A percentile compares a stretch with the other conserved stretches of the same genome.
These are phyloP conservation scores for Laodelphax striatellus DNA, from an alignment of 1,140 invertebrate species.

Conservation along the genomic window DNA sequence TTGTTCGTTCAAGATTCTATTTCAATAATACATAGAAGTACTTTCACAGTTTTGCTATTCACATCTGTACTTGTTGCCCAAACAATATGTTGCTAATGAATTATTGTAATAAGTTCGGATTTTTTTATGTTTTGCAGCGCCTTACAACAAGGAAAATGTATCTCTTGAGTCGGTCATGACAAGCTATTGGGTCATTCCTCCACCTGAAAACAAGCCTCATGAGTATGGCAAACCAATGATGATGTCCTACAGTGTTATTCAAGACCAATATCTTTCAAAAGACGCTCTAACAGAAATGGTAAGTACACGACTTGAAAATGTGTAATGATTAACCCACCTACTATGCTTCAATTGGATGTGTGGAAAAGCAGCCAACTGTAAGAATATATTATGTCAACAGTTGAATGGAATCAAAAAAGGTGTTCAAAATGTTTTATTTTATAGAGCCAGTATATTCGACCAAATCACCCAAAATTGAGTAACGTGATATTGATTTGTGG, in stretches of 20 bases:
- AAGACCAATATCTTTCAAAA: slow-evolving; percentile 69
- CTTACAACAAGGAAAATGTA: slow-evolving; percentile 67
- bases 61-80: too few species aligned
- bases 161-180: slow-evolving; percentile 69
- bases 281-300: slow-evolving; percentile 78
- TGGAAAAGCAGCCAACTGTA: too few species aligned
- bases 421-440: slow-evolving; percentile 6
- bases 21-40: too few species aligned
- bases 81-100: too few species aligned
- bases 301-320: slow-evolving; percentile 15
- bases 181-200: slow-evolving; percentile 89
- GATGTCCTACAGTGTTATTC: slow-evolving; percentile 70
- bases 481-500: too few species aligned
- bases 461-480: too few species aligned
- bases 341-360: too few species aligned
- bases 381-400: too few species aligned
- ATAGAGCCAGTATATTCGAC: background rate
- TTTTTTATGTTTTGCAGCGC: slow-evolving; percentile 48
- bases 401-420: too few species aligned
- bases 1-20: too few species aligned
- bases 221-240: slow-evolving; percentile 86
- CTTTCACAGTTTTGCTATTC: too few species aligned
- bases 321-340: too few species aligned
- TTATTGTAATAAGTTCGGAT: background rate
- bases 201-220: slow-evolving; percentile 76